Percentiles rank a stretch among this genome's conserved stretches.
These are phyloP conservation scores for Brachyistius frenatus DNA, from an alignment of 2,113 vertebrate species.

Conservation along the genomic window DNA sequence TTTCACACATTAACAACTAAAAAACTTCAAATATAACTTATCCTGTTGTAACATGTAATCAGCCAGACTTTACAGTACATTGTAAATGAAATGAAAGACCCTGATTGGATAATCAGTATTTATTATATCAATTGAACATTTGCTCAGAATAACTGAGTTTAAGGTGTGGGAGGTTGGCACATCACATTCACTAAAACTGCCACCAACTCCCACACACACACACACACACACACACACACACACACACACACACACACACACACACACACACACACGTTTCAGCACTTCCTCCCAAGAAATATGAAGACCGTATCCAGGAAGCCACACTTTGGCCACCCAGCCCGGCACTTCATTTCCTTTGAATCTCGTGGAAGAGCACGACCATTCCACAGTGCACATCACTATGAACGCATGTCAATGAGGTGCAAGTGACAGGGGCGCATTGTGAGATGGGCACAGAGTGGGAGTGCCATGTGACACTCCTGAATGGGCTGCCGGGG, in stretches of 20 bases:
- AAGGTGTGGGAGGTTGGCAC: slow-evolving; percentile 32
- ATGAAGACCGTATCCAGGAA: slow-evolving; percentile 81
- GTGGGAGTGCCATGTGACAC: slow-evolving; percentile 81
- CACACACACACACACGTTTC: slow-evolving; percentile 24
- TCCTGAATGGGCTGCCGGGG: slow-evolving; percentile 78
- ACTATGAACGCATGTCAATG: slow-evolving; percentile 85
- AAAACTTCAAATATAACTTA: too few species aligned
- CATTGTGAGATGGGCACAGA: slow-evolving; percentile 79
- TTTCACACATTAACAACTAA: too few species aligned
- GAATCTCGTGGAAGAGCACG: slow-evolving; percentile 69
- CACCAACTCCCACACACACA: slow-evolving; percentile 27
- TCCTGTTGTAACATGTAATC: too few species aligned
- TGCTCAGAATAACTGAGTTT: slow-evolving; percentile 3
- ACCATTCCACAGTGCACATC: slow-evolving; percentile 66
- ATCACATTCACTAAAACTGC: slow-evolving; percentile 33
- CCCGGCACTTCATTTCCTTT: slow-evolving; percentile 71
- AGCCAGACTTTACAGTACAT: too few species aligned
- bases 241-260: slow-evolving; percentile 30
- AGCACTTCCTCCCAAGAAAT: slow-evolving; percentile 71
- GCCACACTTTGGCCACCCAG: slow-evolving; percentile 79
- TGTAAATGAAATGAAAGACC: too few species aligned
- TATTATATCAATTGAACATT: neutral
- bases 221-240: slow-evolving; percentile 34
- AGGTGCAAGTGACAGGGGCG: slow-evolving; percentile 81
- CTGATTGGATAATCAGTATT: neutral